Evolutionary conservation across 2,888 invertebrate species (phyloP).

Genomic region (Drosophila kokeensis): DNA sequence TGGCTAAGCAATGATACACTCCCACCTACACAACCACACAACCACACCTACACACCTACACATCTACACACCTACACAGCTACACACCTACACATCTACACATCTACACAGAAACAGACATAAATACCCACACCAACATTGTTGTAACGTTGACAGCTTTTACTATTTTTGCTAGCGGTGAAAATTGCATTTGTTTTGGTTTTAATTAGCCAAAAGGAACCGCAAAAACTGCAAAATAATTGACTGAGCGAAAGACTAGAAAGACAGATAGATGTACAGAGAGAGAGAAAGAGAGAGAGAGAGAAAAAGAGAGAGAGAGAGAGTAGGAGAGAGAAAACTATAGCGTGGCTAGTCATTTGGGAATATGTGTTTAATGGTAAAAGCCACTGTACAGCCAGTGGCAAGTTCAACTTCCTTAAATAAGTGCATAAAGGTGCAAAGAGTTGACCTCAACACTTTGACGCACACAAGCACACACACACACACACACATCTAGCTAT

Average conservation of each 20-base stretch:
- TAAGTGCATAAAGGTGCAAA: constrained; percentile 44
- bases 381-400: constrained; percentile 12
- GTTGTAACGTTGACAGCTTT: constrained; percentile 43
- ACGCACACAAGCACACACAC: constrained; percentile 13
- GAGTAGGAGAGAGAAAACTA: background rate
- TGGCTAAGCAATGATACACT: constrained; percentile 59
- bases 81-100: background rate
- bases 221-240: constrained; percentile 56
- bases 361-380: constrained; percentile 19
- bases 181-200: constrained; percentile 76
- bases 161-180: constrained; percentile 52
- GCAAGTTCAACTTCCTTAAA: constrained; percentile 38
- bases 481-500: background rate
- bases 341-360: background rate
- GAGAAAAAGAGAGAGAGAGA: background rate
- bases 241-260: constrained; percentile 32
- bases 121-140: background rate
- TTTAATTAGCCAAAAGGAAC: constrained; percentile 67
- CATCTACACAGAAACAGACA: background rate
- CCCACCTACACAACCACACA: background rate
- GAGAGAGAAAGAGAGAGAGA: background rate
- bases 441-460: constrained; percentile 56
- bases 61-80: background rate
- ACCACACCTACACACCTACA: background rate
- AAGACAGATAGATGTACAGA: background rate